Evolutionary conservation across 2,888 invertebrate genomes (phyloP), one percentile per base, ranked within the genome.

Genomic region (Melipona bicolor): DNA sequence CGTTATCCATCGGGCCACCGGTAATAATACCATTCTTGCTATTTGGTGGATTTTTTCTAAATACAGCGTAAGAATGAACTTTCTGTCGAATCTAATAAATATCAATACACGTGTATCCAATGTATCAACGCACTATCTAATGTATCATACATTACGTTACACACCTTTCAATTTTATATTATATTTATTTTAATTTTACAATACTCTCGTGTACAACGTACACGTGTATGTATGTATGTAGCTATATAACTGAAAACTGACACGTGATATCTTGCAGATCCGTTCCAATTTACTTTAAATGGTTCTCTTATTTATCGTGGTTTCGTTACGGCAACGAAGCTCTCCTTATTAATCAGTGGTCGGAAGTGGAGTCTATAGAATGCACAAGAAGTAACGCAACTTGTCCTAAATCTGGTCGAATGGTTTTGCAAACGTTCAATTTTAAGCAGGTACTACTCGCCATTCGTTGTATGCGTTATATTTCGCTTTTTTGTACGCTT

Each of bases 31-130:
- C 99, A 0, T 97, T 99, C 94, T 96, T 99, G 95, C 95, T 99
- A 27, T 99, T 99, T 94, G 99, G 99, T 81, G 99, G 99, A 65
- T 99, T 98, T 95, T 99, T 99, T 95, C 95, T 99, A 64, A 99
- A 99, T 94, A 96, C 97, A 36, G 97, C 97, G 97, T 98, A 95
- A 69, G 32, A 19, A 27, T 24, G 9, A 61, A 56, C 13, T 17
- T 27, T 24, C 27, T 17, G 4, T 61, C 17, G 24, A 19, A 19
- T 27, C 27, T 19, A 61, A 32, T 27, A 27, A 61, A 15, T 27
- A 27, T 27, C 32, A 4, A 27, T 21, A 54, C 11, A 21, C 54
- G 2, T n/a, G n/a, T 4, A 4, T 4, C 11, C n/a, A 27, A 27
- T 27, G 27, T 27, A 27, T 27, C 1, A 27, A 11, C n/a, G 11